A percentile compares a stretch with the other conserved stretches of the same genome.
Evolutionary conservation across 2,888 invertebrate genomes (phyloP).

Genomic region (Tholera decimalis): DNA sequence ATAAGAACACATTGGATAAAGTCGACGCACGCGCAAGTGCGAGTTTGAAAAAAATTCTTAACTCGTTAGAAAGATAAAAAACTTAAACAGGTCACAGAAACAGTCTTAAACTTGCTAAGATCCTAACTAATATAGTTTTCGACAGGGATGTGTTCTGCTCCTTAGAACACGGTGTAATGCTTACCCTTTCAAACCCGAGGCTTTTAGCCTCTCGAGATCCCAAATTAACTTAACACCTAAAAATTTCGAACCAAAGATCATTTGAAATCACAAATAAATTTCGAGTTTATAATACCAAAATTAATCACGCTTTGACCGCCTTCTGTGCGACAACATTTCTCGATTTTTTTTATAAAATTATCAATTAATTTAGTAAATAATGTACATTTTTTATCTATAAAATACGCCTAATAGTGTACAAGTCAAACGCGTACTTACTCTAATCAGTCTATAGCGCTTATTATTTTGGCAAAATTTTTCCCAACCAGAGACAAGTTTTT

Average conservation of each 20-base stretch:
- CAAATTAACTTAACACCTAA: constrained; percentile 84
- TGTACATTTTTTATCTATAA: constrained; percentile 86
- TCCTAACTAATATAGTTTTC: constrained; percentile 89
- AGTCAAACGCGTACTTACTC: constrained; percentile 89
- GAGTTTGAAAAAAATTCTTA: constrained; percentile 80
- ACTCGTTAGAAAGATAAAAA: constrained; percentile 89
- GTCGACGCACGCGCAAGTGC: constrained; percentile 71
- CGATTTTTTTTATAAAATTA: constrained; percentile 77
- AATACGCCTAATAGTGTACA: constrained; percentile 91
- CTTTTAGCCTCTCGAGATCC: constrained; percentile 82
- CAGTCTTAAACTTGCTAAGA: constrained; percentile 91
- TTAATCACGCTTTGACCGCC: constrained; percentile 83
- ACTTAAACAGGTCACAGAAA: constrained; percentile 92
- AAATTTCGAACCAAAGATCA: constrained; percentile 81
- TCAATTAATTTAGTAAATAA: constrained; percentile 88
- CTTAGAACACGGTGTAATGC: constrained; percentile 89
- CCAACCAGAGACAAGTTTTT: constrained; percentile 75
- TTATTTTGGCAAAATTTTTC: constrained; percentile 88
- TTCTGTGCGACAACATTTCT: constrained; percentile 71
- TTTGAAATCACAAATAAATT: constrained; percentile 84
- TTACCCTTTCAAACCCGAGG: constrained; percentile 80
- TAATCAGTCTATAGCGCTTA: constrained; percentile 92
- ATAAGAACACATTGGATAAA: constrained; percentile 90
- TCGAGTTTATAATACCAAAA: constrained; percentile 82
- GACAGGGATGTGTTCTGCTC: constrained; percentile 91